These are phyloP conservation scores for Aspidiotus rigidus DNA, from an alignment of 2,888 invertebrate genomes.

Conservation along the genomic window DNA sequence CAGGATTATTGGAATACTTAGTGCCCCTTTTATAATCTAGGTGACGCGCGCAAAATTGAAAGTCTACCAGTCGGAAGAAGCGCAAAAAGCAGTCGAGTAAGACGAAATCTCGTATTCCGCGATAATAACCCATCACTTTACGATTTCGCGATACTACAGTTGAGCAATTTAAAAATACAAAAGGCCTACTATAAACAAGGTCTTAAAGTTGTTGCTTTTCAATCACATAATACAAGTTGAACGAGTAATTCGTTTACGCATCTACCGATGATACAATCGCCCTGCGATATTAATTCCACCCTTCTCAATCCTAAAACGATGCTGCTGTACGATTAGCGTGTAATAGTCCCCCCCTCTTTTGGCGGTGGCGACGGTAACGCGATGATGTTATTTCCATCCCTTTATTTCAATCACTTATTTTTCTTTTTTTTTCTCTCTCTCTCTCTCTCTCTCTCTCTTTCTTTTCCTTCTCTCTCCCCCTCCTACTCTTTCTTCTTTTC, in stretches of 20 bases:
- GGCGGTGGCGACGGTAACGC: background rate
- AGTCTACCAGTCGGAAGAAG: too few relatives aligned
- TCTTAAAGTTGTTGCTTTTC: conserved; percentile 31
- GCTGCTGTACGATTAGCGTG: conserved; percentile 17
- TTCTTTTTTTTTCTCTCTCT: background rate
- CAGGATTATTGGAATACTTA: too few relatives aligned
- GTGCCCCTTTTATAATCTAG: too few relatives aligned
- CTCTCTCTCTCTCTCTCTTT: too few relatives aligned
- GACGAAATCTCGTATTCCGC: too few relatives aligned
- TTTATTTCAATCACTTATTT: conserved; percentile 3
- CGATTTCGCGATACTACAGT: conserved; percentile 1
- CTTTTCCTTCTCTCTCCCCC: too few relatives aligned
- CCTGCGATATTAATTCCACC: conserved; percentile 28
- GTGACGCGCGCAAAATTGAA: too few relatives aligned
- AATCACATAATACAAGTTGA: conserved; percentile 25
- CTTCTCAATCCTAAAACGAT: conserved; percentile 5
- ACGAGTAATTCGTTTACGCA: conserved; percentile 27
- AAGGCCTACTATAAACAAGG: conserved; percentile 26
- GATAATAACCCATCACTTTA: background rate
- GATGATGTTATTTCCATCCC: conserved; percentile 17
- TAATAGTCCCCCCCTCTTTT: conserved; percentile 24
- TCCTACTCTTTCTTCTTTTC: too few relatives aligned
- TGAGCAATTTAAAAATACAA: conserved; percentile 24
- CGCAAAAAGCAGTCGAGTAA: too few relatives aligned
- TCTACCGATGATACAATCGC: conserved; percentile 28